These are phyloP conservation scores for Polydrusus tereticollis DNA, from an alignment of 2,888 invertebrate genomes.

Conservation along the genomic window DNA sequence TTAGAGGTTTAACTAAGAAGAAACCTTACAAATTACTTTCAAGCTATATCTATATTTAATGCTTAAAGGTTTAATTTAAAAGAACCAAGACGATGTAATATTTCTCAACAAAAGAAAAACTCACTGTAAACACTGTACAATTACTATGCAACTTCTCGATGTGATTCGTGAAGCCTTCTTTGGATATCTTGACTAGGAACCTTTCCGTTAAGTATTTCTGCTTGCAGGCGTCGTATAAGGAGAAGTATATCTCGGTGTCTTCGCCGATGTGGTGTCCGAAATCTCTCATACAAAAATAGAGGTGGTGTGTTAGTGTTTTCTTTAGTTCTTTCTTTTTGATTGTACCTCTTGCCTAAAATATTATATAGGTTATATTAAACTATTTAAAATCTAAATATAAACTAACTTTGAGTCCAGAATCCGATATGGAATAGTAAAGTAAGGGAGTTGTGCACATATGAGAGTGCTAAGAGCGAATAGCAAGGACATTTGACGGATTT, in stretches of 20 bases:
- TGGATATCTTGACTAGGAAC: constrained; percentile 89
- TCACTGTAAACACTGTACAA: constrained; percentile 86
- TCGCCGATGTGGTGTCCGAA: constrained; percentile 91
- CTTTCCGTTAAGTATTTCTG: constrained; percentile 88
- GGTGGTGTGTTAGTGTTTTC: constrained; percentile 79
- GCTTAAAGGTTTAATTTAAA: no score
- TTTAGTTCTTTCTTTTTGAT: constrained; percentile 71
- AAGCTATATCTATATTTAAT: no score
- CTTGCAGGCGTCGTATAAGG: constrained; percentile 84
- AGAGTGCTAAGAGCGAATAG: no score
- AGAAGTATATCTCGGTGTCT: constrained; percentile 90
- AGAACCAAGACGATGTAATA: no score
- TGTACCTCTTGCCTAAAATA: constrained; percentile 70
- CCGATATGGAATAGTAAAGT: no score
- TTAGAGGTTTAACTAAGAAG: no score
- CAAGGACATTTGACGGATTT: no score
- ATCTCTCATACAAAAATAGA: constrained; percentile 89
- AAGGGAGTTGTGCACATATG: no score
- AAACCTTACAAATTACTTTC: no score
- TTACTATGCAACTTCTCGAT: constrained; percentile 89
- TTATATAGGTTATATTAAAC: no score
- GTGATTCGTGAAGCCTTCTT: constrained; percentile 91
- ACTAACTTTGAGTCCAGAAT: no score
- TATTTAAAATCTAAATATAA: no score
- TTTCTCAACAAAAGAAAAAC: constrained; percentile 40